phyloP scores from a whole-genome alignment of 1,140 invertebrate species.

The Lucilia cuprina region DNA sequence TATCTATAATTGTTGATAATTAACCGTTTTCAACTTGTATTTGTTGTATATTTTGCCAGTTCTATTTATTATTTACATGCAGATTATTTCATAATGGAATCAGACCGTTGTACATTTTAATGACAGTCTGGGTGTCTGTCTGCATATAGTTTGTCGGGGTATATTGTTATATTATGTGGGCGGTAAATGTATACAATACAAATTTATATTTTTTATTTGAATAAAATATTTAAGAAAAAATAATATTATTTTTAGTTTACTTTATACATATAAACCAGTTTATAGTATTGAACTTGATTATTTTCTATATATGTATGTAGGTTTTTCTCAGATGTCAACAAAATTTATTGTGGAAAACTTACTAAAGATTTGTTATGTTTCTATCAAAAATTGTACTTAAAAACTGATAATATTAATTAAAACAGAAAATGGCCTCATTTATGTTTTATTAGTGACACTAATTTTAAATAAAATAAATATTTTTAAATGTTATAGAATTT shows the following conservation, averaged over 20 bases:
- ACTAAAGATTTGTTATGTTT: background rate
- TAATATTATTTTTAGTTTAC: no score
- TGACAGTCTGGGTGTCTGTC: background rate
- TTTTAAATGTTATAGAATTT: background rate
- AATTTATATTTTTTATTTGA: background rate
- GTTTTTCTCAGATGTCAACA: no score
- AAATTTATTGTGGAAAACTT: no score
- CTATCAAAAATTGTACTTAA: background rate
- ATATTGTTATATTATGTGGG: background rate
- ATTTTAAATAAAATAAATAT: background rate
- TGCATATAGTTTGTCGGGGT: no score
- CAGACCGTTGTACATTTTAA: background rate
- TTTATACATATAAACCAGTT: no score
- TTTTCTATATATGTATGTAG: no score
- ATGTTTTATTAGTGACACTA: background rate
- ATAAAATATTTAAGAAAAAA: background rate
- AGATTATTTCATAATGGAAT: background rate
- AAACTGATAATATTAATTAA: background rate
- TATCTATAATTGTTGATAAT: slow-evolving; percentile 14
- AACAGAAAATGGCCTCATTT: background rate
- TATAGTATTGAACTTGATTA: no score
- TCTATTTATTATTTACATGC: background rate
- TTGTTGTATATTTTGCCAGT: background rate
- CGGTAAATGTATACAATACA: background rate
- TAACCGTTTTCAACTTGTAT: slow-evolving; percentile 7